Evolutionary conservation across 1,140 invertebrate species (phyloP), one percentile per base, ranked within the genome.

Genomic region (Lanistes nyassanus): DNA sequence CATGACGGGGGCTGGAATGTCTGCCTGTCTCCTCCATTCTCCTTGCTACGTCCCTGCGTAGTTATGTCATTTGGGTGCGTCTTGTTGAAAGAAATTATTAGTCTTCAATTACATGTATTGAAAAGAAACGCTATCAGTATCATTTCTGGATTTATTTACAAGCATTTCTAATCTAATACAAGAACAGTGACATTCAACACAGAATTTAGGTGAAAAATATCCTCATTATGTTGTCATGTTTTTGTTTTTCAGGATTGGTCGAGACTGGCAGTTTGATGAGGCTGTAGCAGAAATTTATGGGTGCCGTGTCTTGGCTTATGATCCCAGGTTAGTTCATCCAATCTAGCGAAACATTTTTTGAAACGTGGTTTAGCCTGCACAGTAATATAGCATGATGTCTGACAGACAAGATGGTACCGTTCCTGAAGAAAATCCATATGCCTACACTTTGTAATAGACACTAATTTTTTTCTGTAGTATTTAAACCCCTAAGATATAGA

Each of bases 1-100:
- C 78, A 83, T 73, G 84, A 84, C 47, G 84, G 84, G 1, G 84
- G 84, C 23, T 85, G 81, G 78, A 84, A 85, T 67, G 83, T 85
- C 3, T 85, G 84, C 56, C 75, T 85, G 21, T 81, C 82, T 19
- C 83, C 84, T 3, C 84, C 42, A 73, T 81, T 77, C 79, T 74
- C 47, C 47, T 81, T 56, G 58, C 69, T 55, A 58, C 79, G 23
- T 70, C 81, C 65, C 0, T 76, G 76, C 65, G 56, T 80, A 16
- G 71, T 80, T 19, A 78, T 74, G 31, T 78, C 76, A 31, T 81
- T 76, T 70, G 75, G 74, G 76, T 75, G 39, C 72, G 74, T 74
- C 23, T 34, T 58, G 23, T 39, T 36, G 34, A 13, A 47, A 47
- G 42, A 47, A 47, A 9, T 13, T 39, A 23, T 37, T 19, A 16